A percentile compares a stretch with the other conserved stretches of the same genome.
Evolutionary conservation across 37 sponge, comb jelly and placozoan species (phyloP).

Genomic region (Crambe crambe): DNA sequence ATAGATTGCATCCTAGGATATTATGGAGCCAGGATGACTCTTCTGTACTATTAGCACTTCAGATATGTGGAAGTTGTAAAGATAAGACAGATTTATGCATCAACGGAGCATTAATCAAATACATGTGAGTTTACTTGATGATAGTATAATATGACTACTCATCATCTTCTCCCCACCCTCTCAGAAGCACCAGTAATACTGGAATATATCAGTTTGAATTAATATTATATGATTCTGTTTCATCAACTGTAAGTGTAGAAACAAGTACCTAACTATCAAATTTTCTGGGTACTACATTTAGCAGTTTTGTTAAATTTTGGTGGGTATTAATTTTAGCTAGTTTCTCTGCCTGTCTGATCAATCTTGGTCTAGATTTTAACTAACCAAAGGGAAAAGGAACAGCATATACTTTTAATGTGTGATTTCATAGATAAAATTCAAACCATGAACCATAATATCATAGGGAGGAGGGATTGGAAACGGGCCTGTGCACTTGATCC

Average conservation of each 20-base stretch:
- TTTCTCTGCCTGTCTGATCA: too few relatives aligned
- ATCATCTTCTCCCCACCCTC: neutral
- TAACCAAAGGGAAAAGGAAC: too few relatives aligned
- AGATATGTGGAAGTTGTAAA: slow-evolving; percentile 14
- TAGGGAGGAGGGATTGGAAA: too few relatives aligned
- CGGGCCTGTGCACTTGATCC: too few relatives aligned
- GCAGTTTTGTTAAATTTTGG: neutral
- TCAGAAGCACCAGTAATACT: neutral
- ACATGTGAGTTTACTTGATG: neutral
- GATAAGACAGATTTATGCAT: neutral
- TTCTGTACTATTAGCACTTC: slow-evolving; percentile 11
- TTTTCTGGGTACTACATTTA: too few relatives aligned
- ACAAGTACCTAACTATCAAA: too few relatives aligned
- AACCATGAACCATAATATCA: too few relatives aligned
- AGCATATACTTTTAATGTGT: too few relatives aligned
- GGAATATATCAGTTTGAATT: slow-evolving; percentile 1
- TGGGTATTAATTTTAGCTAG: neutral
- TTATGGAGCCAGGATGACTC: slow-evolving; percentile 10
- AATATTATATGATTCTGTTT: neutral
- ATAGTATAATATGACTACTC: neutral
- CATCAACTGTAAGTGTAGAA: slow-evolving; percentile 6
- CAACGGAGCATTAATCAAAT: neutral
- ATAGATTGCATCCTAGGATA: slow-evolving; percentile 13
- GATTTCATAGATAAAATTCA: too few relatives aligned
- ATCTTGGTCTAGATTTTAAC: too few relatives aligned